phyloP scores from a whole-genome alignment of 2,113 vertebrate genomes.

The Eidolon helvum region DNA sequence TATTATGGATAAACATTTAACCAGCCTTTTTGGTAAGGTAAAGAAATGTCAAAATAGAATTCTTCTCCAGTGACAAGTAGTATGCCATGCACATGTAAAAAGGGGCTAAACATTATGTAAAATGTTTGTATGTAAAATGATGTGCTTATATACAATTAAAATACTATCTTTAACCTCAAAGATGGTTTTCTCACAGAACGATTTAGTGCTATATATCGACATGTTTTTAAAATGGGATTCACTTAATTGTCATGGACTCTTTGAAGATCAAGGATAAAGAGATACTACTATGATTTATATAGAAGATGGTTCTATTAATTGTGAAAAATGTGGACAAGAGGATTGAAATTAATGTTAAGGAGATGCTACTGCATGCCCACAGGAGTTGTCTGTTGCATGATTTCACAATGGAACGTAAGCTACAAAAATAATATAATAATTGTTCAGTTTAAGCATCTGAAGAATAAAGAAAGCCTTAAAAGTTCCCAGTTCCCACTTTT shows the following conservation, averaged over 20 bases:
- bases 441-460: not conserved
- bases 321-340: not conserved
- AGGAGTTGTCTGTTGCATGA: not conserved
- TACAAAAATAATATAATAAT: not conserved
- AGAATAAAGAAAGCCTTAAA: not conserved
- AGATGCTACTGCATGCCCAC: not conserved
- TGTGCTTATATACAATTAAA: not conserved
- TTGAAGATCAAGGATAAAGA: not conserved
- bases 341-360: not conserved
- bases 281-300: not conserved
- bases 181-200: not conserved
- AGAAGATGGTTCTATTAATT: not conserved
- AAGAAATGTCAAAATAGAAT: not conserved
- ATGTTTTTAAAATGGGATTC: not conserved
- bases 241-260: not conserved
- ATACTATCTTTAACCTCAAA: not conserved
- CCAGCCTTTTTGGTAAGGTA: not conserved
- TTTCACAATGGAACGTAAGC: not conserved
- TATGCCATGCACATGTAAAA: not conserved
- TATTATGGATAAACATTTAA: not conserved
- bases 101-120: not conserved
- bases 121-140: not conserved
- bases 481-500: not conserved
- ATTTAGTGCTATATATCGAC: not conserved
- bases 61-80: not conserved